Conservation (phyloP, 2,113 vertebrate genomes). For the Pseudonaja textilis region DNA sequence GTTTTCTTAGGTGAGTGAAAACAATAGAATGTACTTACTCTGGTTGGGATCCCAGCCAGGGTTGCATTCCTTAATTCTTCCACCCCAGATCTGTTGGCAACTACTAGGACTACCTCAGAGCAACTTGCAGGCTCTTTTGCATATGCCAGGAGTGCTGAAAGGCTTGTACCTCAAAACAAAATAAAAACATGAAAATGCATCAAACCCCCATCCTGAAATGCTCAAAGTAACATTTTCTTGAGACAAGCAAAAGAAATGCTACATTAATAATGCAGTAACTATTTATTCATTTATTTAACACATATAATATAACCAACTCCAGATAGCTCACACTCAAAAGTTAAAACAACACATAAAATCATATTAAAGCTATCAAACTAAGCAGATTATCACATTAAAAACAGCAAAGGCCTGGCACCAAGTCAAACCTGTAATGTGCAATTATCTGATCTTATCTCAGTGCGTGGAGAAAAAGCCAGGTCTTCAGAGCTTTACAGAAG, state of each 20-base stretch:
- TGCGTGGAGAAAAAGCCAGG: not conserved
- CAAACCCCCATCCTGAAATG: not conserved
- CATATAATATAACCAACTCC: not conserved
- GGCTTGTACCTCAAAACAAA: constrained; percentile 73
- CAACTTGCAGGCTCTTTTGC: constrained; percentile 74
- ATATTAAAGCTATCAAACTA: not conserved
- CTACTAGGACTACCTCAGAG: constrained; percentile 79
- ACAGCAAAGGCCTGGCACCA: not conserved
- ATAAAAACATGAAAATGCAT: constrained; percentile 1
- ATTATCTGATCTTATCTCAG: not conserved
- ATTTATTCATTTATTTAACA: not conserved
- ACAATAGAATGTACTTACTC: constrained; percentile 67
- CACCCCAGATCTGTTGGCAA: constrained; percentile 81
- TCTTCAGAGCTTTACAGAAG: not conserved
- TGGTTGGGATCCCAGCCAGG: constrained; percentile 82
- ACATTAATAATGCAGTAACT: not conserved
- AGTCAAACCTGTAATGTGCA: not conserved
- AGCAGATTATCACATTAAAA: not conserved
- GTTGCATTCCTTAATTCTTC: constrained; percentile 81
- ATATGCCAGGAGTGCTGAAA: constrained; percentile 78
- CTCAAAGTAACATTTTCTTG: not conserved
- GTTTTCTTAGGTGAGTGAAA: not conserved
- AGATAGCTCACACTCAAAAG: too few relatives aligned
- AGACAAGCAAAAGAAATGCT: not conserved
- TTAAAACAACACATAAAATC: too few relatives aligned